Evolutionary conservation across 1,140 invertebrate genomes (phyloP).

Genomic region (Cheumatopsyche charites): DNA sequence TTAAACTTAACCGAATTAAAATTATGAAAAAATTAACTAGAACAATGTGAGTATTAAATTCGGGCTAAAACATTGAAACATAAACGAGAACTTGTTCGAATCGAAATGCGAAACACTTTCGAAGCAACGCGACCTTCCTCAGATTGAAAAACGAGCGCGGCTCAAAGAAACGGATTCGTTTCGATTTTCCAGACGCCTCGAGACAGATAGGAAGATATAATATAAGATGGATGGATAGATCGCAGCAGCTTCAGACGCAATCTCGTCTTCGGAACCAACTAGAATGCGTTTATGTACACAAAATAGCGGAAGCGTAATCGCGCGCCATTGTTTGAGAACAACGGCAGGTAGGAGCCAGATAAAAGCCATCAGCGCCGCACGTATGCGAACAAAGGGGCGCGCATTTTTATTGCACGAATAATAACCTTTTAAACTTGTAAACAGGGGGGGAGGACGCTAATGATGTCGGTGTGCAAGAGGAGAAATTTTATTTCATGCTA

Average conservation of each 20-base stretch:
- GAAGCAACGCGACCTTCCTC: no score
- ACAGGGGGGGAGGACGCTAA: constrained; percentile 28
- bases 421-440: constrained; percentile 38
- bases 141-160: no score
- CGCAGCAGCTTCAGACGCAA: not conserved
- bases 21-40: no score
- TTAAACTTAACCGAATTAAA: no score
- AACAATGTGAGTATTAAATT: no score
- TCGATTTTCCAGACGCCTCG: no score
- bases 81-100: no score
- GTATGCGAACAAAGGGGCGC: constrained; percentile 24
- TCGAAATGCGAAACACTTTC: no score
- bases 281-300: constrained; percentile 19
- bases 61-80: no score
- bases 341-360: constrained; percentile 3
- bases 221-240: no score
- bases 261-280: not conserved
- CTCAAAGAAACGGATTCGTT: no score
- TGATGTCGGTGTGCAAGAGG: constrained; percentile 23
- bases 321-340: constrained; percentile 35
- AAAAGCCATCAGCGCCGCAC: constrained; percentile 2
- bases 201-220: no score
- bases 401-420: constrained; percentile 34
- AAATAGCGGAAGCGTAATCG: constrained; percentile 18
- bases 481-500: constrained; percentile 20